These are phyloP conservation scores for Rhynchotus rufescens DNA, from an alignment of 2,797 vertebrate genomes.

Conservation along the genomic window DNA sequence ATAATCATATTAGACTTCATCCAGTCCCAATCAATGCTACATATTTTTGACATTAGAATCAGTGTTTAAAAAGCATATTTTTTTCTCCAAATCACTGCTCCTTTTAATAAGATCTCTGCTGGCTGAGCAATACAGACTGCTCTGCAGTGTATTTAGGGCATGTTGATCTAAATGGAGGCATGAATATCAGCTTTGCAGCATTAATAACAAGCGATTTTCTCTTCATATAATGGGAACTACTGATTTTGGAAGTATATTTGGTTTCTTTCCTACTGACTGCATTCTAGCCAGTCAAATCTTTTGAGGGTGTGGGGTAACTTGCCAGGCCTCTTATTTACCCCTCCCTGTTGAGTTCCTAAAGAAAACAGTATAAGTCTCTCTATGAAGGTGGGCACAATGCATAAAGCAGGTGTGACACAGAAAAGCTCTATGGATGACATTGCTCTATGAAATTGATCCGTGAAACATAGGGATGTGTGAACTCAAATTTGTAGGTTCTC, in stretches of 20 bases:
- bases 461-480: constrained; percentile 32
- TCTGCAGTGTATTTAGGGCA: neutral
- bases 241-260: neutral
- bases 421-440: constrained; percentile 16
- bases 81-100: neutral
- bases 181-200: neutral
- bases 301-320: neutral
- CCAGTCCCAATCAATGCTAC: neutral
- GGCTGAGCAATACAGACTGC: neutral
- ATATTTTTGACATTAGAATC: neutral
- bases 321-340: neutral
- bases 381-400: neutral
- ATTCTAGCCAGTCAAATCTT: neutral
- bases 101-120: neutral
- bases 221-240: neutral
- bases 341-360: neutral
- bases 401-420: neutral
- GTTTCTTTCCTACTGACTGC: neutral
- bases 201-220: neutral
- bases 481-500: constrained; percentile 41
- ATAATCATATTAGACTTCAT: neutral
- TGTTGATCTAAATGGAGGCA: neutral
- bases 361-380: neutral
- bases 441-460: neutral
- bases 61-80: neutral